Base-by-base conservation (phyloP, 2,113 vertebrate species). In the Hippolais icterina region DNA sequence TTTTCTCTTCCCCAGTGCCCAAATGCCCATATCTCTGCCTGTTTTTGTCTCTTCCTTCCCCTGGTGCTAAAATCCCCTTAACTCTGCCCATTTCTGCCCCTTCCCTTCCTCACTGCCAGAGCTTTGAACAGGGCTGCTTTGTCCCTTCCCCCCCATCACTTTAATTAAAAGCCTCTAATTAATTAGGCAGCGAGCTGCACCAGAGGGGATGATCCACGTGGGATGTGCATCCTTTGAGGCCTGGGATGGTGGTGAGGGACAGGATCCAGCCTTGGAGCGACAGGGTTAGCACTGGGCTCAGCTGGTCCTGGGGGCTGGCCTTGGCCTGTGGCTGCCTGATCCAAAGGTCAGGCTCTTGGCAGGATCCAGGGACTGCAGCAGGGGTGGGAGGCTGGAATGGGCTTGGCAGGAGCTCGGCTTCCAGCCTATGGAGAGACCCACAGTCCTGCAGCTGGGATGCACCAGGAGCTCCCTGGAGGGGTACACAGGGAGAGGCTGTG, bases 301-400 rank as follows among this genome's bases (percentile, higher is more conserved):
- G 79, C 79, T 63, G 8, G 75, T 44, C 47, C 75, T 1, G 19
- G 60, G 64, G 84, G 84, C 56, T 64, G 94, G 79, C n/a, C 42
- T 94, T 96, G 96, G 94, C 94, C 92, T 0, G 4, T 6, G 22
- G 39, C 89, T 14, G 11, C 56, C 64, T 53, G 89, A 85, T 80
- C 31, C 76, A 76, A 96, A 94, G 95, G 81, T 85, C 88, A 65
- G 57, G 72, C 77, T 91, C 37, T 72, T 93, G 96, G 90, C 95
- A 60, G 70, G 72, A 31, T 4, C 24, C 76, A 33, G 22, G 60
- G 23, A 10, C 76, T 75, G 82, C 84, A 28, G 82, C 1, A 1
- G 81, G 72, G 63, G 57, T 49, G 83, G 83, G 90, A 91, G 82
- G 68, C 24, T 72, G 89, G 44, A 53, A 81, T 5, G 9, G 77